Evolutionary conservation across 2,113 vertebrate genomes (phyloP).

Genomic region (Caranx melampygus): DNA sequence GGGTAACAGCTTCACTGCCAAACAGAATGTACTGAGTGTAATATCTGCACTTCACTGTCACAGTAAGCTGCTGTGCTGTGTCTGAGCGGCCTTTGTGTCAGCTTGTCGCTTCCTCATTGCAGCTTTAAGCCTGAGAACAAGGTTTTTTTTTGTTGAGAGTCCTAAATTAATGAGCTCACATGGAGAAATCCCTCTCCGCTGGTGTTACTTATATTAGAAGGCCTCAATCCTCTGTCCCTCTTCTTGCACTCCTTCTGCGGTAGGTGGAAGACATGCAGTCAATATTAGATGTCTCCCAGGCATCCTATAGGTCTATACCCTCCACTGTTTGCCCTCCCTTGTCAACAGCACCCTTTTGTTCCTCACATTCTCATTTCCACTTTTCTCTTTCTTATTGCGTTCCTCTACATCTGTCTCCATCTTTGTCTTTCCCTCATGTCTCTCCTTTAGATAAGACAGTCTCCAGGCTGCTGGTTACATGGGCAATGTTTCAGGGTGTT

Average conservation of each 20-base stretch:
- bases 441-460: constrained; percentile 29
- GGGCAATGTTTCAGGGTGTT: constrained; percentile 15
- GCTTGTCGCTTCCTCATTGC: constrained; percentile 25
- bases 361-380: constrained; percentile 52
- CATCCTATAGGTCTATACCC: constrained; percentile 45
- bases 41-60: constrained; percentile 22
- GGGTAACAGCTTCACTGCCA: constrained; percentile 22
- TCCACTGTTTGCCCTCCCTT: constrained; percentile 60
- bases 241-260: constrained; percentile 23
- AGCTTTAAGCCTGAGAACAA: constrained; percentile 45
- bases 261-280: constrained; percentile 58
- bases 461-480: constrained; percentile 28
- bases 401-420: constrained; percentile 44
- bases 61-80: neutral
- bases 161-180: constrained; percentile 62
- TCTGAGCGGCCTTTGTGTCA: constrained; percentile 35
- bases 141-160: constrained; percentile 35
- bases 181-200: constrained; percentile 48
- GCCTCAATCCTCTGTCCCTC: constrained; percentile 45
- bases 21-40: constrained; percentile 22
- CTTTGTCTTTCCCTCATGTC: constrained; percentile 57
- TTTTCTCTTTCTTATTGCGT: constrained; percentile 26
- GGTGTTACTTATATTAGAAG: constrained; percentile 66
- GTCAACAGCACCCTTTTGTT: constrained; percentile 60
- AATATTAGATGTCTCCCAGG: constrained; percentile 79